Evolutionary conservation across 2,888 invertebrate genomes (phyloP).

Genomic region (Terebella lapidaria): DNA sequence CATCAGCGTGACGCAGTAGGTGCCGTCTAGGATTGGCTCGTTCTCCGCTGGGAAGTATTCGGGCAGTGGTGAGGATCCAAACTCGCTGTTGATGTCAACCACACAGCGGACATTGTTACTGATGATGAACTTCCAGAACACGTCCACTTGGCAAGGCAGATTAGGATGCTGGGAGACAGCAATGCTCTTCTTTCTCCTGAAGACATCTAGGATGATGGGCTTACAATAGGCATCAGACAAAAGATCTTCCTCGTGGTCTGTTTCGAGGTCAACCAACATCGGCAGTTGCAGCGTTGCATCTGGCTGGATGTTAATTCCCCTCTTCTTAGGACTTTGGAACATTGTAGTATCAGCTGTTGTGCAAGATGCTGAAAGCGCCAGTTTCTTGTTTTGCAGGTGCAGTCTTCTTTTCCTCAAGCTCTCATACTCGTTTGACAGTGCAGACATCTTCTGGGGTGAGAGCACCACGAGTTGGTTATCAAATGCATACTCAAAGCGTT

Average conservation of each 20-base stretch:
- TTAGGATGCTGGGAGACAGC: not conserved
- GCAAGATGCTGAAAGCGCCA: not conserved
- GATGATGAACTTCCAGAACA: not conserved
- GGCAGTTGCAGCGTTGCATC: no score
- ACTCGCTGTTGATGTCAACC: not conserved
- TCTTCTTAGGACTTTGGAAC: not conserved
- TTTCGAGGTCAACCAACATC: not conserved
- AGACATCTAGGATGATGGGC: not conserved
- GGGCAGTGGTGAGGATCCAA: not conserved
- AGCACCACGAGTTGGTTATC: not conserved
- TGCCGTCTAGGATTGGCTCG: not conserved
- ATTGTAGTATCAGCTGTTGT: no score
- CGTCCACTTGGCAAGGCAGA: not conserved
- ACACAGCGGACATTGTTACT: not conserved
- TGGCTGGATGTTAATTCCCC: no score
- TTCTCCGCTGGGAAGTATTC: not conserved
- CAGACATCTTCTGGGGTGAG: not conserved
- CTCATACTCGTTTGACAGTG: not conserved
- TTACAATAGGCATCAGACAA: not conserved
- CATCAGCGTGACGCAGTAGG: not conserved
- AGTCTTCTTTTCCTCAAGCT: not conserved
- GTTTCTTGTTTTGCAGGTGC: not conserved
- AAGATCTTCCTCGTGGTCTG: not conserved
- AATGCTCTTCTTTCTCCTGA: not conserved
- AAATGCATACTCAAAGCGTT: conserved; percentile 6